Base-by-base conservation (phyloP, 2,113 vertebrate species). In the Xiphophorus maculatus region DNA sequence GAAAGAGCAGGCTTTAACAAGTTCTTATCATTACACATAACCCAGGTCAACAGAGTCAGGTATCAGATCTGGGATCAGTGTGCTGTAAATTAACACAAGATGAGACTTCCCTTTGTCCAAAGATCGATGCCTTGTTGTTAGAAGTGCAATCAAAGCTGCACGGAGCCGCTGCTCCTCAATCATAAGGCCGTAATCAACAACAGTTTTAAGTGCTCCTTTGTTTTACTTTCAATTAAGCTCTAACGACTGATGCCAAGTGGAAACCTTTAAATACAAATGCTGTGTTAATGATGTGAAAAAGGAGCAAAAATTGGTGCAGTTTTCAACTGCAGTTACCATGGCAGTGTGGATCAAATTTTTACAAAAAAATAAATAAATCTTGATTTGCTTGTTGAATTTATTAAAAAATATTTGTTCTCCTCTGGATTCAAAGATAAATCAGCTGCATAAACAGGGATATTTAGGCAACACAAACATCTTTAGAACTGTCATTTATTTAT, bases 231-330 rank as follows among this genome's bases (percentile, higher is more conserved):
- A 95, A 94, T 96, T 95, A 94, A 94, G 89, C 90, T 82, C 91
- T 93, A 94, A 95, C 93, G 93, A 94, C 87, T 87, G 87, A 90
- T 89, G 93, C 94, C 92, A 85, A 92, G 91, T 92, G 91, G 92
- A 93, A 95, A 95, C 95, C 94, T 95, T 95, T 96, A 96, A 96
- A 95, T 96, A 94, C 93, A 92, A 94, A 94, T 89, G 90, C 92
- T 93, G 95, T 95, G 95, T 96, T 96, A 96, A 96, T 95, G 93
- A 94, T 91, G 90, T 3, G 37, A 89, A 92, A 87, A 90, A 88
- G 76, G 90, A 91, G 92, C 93, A 95, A 95, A 80, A 10, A 30
- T 67, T 51, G 63, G 60, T 76, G n/a, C 22, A 58, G 51, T 58
- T 58, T 58, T 25, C 17, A 58, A 58, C 25, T 58, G 17, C 7